Evolutionary conservation across 2,888 invertebrate genomes (phyloP).

Genomic region (Dermolepida albohirtum): DNA sequence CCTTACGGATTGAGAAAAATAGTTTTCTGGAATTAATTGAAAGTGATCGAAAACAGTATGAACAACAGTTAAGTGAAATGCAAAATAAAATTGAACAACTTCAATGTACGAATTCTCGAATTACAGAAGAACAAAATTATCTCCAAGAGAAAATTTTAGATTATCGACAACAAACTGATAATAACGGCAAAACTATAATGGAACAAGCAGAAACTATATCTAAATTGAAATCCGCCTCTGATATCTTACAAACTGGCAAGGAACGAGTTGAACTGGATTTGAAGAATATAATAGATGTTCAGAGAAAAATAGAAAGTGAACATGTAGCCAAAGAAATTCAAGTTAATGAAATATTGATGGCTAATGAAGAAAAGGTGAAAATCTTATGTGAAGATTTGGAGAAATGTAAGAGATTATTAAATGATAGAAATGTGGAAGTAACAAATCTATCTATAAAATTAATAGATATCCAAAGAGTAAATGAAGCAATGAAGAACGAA

Average conservation of each 20-base stretch:
- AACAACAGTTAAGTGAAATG: constrained; percentile 19
- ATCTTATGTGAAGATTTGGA: constrained; percentile 24
- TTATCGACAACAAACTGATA: constrained; percentile 17
- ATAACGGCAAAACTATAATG: constrained; percentile 11
- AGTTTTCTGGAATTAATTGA: neutral
- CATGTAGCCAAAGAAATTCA: constrained; percentile 45
- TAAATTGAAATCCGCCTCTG: constrained; percentile 48
- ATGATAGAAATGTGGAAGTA: constrained; percentile 40
- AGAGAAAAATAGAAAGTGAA: constrained; percentile 45
- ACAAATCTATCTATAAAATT: constrained; percentile 25
- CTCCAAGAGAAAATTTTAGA: constrained; percentile 37
- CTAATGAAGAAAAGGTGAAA: constrained; percentile 33
- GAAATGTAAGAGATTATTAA: neutral
- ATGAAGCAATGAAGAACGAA: constrained; percentile 25
- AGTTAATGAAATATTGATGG: constrained; percentile 8
- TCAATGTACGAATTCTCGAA: constrained; percentile 21
- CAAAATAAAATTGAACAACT: constrained; percentile 23
- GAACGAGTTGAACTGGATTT: constrained; percentile 43
- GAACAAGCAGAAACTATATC: constrained; percentile 44
- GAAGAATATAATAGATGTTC: constrained; percentile 27
- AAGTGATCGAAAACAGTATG: constrained; percentile 4
- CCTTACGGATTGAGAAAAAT: constrained; percentile 19
- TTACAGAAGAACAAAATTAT: constrained; percentile 31
- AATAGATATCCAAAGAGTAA: constrained; percentile 39
- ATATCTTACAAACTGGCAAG: constrained; percentile 51